Evolutionary conservation across 2,113 vertebrate species (phyloP).

Genomic region (Eublepharis macularius): DNA sequence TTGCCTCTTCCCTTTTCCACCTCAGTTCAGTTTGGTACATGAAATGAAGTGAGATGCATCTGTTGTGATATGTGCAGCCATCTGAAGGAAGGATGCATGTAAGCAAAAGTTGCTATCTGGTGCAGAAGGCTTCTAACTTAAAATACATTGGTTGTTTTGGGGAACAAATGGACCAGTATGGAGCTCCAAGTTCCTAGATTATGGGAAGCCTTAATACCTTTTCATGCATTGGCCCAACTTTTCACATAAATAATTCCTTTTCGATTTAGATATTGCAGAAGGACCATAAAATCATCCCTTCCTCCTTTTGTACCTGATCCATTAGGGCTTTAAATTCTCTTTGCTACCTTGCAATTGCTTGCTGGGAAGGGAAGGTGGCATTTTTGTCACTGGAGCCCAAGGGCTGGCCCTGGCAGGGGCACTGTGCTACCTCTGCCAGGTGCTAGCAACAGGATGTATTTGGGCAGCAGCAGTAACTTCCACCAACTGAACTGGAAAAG

Average conservation of each 20-base stretch:
- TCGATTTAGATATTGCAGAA: not conserved
- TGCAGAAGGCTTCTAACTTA: slow-evolving; percentile 43
- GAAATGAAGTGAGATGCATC: slow-evolving; percentile 37
- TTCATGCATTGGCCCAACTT: slow-evolving; percentile 34
- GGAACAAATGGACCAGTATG: slow-evolving; percentile 31
- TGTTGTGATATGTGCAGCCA: slow-evolving; percentile 23
- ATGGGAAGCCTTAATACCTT: slow-evolving; percentile 52
- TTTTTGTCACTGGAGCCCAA: slow-evolving; percentile 32
- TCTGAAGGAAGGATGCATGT: slow-evolving; percentile 38
- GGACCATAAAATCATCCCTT: slow-evolving; percentile 10
- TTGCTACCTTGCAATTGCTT: slow-evolving; percentile 36
- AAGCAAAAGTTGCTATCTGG: slow-evolving; percentile 38
- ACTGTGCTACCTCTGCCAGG: slow-evolving; percentile 55
- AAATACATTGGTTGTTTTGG: slow-evolving; percentile 10
- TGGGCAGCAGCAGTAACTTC: slow-evolving; percentile 48
- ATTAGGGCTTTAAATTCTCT: slow-evolving; percentile 37
- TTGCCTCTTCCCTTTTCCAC: slow-evolving; percentile 33
- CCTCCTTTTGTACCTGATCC: slow-evolving; percentile 36
- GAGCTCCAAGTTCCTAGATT: slow-evolving; percentile 43
- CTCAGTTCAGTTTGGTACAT: slow-evolving; percentile 50
- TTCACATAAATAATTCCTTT: slow-evolving; percentile 23
- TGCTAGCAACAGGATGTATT: slow-evolving; percentile 53
- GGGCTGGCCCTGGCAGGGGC: slow-evolving; percentile 52
- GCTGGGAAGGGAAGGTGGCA: slow-evolving; percentile 32
- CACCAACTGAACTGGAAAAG: slow-evolving; percentile 65